Evolutionary conservation across 2,888 invertebrate species (phyloP).

Genomic region (Ptychoptera albimana): DNA sequence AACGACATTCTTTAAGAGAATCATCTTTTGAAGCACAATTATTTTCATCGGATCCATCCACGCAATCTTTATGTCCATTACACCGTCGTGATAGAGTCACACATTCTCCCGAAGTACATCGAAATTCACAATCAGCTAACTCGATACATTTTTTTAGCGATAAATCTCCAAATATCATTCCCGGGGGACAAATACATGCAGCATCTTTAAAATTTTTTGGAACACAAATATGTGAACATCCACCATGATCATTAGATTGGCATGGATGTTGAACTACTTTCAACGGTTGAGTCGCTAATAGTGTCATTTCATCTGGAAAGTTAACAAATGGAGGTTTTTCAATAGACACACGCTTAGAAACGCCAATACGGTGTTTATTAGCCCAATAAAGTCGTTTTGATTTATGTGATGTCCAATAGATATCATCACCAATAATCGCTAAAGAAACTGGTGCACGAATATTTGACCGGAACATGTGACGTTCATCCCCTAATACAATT

Average conservation of each 20-base stretch:
- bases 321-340: conserved; percentile 14
- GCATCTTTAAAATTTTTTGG: conserved; percentile 25
- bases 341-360: conserved; percentile 16
- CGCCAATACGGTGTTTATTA: conserved; percentile 30
- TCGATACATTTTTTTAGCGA: conserved; percentile 39
- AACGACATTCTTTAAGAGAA: conserved; percentile 23
- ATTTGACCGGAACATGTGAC: conserved; percentile 31
- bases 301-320: conserved; percentile 9
- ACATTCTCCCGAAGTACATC: conserved; percentile 38
- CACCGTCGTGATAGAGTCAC: conserved; percentile 37
- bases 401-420: conserved; percentile 51
- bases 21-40: conserved; percentile 30
- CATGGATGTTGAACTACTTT: conserved; percentile 37
- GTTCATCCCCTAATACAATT: conserved; percentile 29
- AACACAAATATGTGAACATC: conserved; percentile 62
- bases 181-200: conserved; percentile 49
- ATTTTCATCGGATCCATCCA: conserved; percentile 38
- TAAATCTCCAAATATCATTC: conserved; percentile 35
- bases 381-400: conserved; percentile 44
- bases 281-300: conserved; percentile 7
- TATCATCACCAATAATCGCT: conserved; percentile 40
- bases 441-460: conserved; percentile 37
- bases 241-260: conserved; percentile 34
- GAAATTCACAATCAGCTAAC: conserved; percentile 33
- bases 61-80: conserved; percentile 39